Evolutionary conservation across 2,888 invertebrate species (phyloP).

Genomic region (Drosophila dives): DNA sequence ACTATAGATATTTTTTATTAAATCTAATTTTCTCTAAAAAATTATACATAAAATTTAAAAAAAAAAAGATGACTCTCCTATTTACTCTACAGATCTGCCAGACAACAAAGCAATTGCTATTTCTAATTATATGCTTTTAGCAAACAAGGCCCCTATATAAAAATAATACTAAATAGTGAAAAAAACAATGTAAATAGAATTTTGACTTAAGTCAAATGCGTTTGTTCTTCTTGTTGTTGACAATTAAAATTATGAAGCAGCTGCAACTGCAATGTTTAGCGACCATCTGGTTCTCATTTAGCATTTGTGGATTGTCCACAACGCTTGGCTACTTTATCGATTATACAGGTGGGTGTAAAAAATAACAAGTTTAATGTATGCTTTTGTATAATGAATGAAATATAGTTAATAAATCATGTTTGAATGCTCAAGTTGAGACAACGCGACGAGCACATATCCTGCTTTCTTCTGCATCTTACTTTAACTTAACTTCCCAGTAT

Average conservation of each 20-base stretch:
- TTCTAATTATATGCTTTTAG: slow-evolving; percentile 3
- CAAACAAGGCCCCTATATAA: background rate
- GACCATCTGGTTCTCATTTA: slow-evolving; percentile 45
- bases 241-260: slow-evolving; percentile 28
- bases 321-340: slow-evolving; percentile 61
- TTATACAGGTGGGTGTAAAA: slow-evolving; percentile 67
- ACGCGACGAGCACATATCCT: background rate
- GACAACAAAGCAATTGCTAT: background rate
- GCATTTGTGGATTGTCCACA: slow-evolving; percentile 23
- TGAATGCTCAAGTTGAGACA: background rate
- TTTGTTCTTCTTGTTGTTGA: slow-evolving; percentile 8
- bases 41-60: background rate
- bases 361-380: background rate
- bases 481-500: background rate
- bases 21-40: background rate
- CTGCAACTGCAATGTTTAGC: slow-evolving; percentile 34
- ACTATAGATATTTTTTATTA: background rate
- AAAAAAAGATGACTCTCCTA: background rate
- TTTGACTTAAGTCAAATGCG: slow-evolving; percentile 22
- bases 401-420: background rate
- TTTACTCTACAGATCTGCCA: background rate
- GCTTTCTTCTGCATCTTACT: background rate
- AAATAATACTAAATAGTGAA: slow-evolving; percentile 5
- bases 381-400: background rate
- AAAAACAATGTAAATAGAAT: slow-evolving; percentile 22